Evolutionary conservation across 1,140 invertebrate genomes (phyloP), one percentile per base, ranked within the genome.

Genomic region (Leptinotarsa defecta): DNA sequence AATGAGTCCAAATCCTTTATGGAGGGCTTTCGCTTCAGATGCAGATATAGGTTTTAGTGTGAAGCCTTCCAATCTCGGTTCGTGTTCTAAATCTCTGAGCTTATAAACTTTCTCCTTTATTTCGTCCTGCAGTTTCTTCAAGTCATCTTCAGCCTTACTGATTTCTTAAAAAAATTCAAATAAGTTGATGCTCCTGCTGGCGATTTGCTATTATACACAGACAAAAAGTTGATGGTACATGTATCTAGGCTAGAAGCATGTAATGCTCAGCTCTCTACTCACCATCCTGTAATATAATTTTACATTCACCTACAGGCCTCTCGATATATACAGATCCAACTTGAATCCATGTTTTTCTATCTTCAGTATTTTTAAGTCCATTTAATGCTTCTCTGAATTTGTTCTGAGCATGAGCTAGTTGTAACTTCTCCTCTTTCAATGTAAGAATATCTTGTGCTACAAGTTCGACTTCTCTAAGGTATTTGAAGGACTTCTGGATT

Each of bases 391-490:
- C 83, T 73, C 81, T 77, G 34, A 81, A 80, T 72, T 83, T 83
- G 74, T 83, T 83, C 77, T 82, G 79, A 22, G 81, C 77, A 77
- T 84, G 82, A 20, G 82, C 74, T 13, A 84, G 57, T 69, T 81
- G 74, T 27, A 84, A 68, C 74, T 84, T 83, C 20, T 78, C 75
- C 62, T 83, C 77, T 81, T 81, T 84, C n/a, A 81, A 68, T n/a
- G 82, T 83, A 73, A 83, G 74, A 75, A 84, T 83, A 72, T 84
- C 80, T 77, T 84, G 83, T 2, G 76, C 81, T 64, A 83, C 63
- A 22, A 75, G 79, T 79, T 84, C 83, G 5, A 84, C 81, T 77
- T 84, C 83, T 73, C 73, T 62, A 15, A 84, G 74, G 49, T 84
- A 84, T 68, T 75, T 82, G 68, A 78, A 80, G 0, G 81, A 79